Evolutionary conservation across 2,113 vertebrate genomes (phyloP).

Genomic region (Peromyscus polionotus): DNA sequence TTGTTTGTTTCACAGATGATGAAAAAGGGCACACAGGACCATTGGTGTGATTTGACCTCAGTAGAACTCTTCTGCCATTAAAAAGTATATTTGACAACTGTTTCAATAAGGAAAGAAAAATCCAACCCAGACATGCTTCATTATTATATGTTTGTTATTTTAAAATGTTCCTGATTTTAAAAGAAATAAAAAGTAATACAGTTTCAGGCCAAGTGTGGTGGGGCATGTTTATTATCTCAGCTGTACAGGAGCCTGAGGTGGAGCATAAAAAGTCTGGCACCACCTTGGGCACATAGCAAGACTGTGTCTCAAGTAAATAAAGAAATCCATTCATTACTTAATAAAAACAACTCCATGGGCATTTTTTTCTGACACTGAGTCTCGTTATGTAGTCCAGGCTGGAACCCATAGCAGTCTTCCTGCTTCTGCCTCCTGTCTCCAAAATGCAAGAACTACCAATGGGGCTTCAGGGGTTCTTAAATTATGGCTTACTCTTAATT

Average conservation of each 20-base stretch:
- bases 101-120: constrained; percentile 47
- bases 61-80: background rate
- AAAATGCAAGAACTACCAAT: background rate
- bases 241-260: background rate
- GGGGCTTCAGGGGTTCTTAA: background rate
- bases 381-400: background rate
- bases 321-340: background rate
- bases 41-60: background rate
- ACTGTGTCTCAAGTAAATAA: background rate
- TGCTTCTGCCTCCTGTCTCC: background rate
- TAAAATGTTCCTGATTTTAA: constrained; percentile 7
- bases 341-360: background rate
- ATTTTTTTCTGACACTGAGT: background rate
- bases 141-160: constrained; percentile 27
- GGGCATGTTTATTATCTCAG: background rate
- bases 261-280: background rate
- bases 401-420: background rate
- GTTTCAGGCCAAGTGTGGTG: background rate
- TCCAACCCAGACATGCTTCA: background rate
- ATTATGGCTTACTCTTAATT: background rate
- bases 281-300: background rate
- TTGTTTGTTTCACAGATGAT: constrained; percentile 17
- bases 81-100: constrained; percentile 46
- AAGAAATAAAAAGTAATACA: constrained; percentile 39
- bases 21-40: background rate